Evolutionary conservation across 2,797 vertebrate species (phyloP).

Genomic region (Schizopygopsis malacanthus): DNA sequence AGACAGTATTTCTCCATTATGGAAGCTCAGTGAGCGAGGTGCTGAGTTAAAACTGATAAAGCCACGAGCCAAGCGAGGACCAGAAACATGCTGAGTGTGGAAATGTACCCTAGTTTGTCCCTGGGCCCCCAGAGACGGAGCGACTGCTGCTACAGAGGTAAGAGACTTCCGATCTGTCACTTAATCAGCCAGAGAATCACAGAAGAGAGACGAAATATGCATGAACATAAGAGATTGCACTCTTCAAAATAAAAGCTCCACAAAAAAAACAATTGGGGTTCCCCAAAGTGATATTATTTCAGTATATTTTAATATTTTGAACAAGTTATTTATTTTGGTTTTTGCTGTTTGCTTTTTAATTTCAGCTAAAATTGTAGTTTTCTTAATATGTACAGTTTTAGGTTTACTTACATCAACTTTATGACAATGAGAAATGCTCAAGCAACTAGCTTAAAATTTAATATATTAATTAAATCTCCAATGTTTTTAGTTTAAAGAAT

Average conservation of each 20-base stretch:
- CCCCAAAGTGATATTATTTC: no score
- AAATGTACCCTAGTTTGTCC: conserved; percentile 76
- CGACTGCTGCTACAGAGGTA: conserved; percentile 81
- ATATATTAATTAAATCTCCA: neutral
- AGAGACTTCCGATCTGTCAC: conserved; percentile 1
- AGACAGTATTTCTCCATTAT: neutral
- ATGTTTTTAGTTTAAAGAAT: neutral
- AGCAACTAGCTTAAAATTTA: neutral
- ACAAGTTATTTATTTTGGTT: neutral
- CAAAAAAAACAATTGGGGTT: no score
- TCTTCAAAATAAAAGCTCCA: neutral
- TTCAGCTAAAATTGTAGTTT: neutral
- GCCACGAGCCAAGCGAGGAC: neutral
- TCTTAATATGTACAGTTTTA: neutral
- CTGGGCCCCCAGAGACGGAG: conserved; percentile 75
- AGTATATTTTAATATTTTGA: neutral
- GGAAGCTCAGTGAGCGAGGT: neutral
- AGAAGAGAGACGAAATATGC: neutral
- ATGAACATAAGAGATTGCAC: no score
- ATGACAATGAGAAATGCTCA: neutral
- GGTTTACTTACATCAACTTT: neutral
- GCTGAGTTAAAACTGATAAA: conserved; percentile 31
- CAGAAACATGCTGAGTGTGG: conserved; percentile 74
- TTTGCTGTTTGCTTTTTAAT: neutral
- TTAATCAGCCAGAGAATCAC: neutral